Evolutionary conservation across 2,888 invertebrate species (phyloP), one percentile per base, ranked within the genome.

Genomic region (Oxystoma pomonae): DNA sequence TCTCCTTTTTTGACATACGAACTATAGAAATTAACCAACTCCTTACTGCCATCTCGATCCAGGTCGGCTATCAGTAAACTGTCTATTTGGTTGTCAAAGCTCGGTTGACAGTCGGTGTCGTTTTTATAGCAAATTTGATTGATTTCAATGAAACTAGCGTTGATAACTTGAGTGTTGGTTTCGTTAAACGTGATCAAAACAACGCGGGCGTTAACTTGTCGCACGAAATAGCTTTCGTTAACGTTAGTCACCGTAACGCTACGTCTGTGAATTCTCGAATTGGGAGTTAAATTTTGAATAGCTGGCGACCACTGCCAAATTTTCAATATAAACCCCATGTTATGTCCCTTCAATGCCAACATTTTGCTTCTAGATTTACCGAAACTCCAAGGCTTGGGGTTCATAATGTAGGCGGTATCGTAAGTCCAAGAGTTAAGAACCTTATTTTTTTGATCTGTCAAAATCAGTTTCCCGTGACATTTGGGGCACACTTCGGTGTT

Each of bases 131-230:
- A 93, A 67, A 92, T 84, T 76, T 92, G 91, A 1, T 87, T 83
- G 57, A 92, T 85, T 70, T 90, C 88, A n/a, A 87, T 89, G 74
- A 90, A 88, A 74, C 91, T 91, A 0, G 90, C 88, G 77, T 92
- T 91, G 58, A 90, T 90, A 70, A 88, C 87, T 72, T 89, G 88
- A 0, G 88, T 87, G 73, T 89, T 71, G 7, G 87, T 85, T 64
- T 88, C 87, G 76, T 91, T 90, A 76, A 91, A 90, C 16, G 90
- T 85, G n/a, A 92, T 87, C 58, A 92, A 80, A n/a, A 91, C 85
- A 51, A 91, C 88, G 22, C 88, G 84, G 76, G 92, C 92, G 0
- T 68, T 72, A 0, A 76, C 69, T 68, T 69, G 68, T 60, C 72
- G 75, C 63, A 73, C 66, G 67, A 70, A 69, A 66, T 69, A 69